Evolutionary conservation across 2,797 vertebrate genomes (phyloP), one percentile per base, ranked within the genome.

Genomic region (Eleutherodactylus coqui): DNA sequence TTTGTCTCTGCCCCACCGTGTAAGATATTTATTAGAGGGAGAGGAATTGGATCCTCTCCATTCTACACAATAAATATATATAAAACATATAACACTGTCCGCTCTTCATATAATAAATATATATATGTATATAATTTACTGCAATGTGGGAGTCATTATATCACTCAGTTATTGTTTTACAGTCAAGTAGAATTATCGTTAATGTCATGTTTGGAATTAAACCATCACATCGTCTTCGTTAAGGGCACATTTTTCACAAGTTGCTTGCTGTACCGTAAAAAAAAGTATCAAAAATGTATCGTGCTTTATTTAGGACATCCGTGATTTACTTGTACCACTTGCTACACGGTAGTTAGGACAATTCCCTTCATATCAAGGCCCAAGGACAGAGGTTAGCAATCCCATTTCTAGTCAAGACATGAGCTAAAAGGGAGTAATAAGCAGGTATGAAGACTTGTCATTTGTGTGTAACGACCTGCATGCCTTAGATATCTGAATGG

Each of bases 281-380:
- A 19, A 53, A 2, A 2, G 27, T 32, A 19, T 36, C 9, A 41
- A 70, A 38, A 17, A 41, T 70, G 9, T 38, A 24, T n/a, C n/a
- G 8, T 11, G 6, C 19, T 16, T 76, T 77, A 76, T 55, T 77
- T 77, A 34, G 34, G 34, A 55, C 32, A 77, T 77, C 75, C 55
- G 32, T 21, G 49, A 24, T n/a, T 55, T 77, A 36, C 75, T 3
- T 75, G 41, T 47, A 73, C 38, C 75, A 77, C 19, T 55, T 36
- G 32, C 32, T 36, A 9, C 36, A n/a, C n/a, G n/a, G n/a, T n/a
- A 53, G 47, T 24, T 34, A 53, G 36, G 21, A 4, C 13, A 13
- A 14, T 72, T 72, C 32, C 7, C 14, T 76, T 76, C 5, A 53
- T 3, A 53, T 34, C n/a, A 75, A 38, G n/a, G 41, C 70, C 24